Base-by-base conservation (phyloP, 2,797 vertebrate genomes). In the Neomorphus geoffroyi region DNA sequence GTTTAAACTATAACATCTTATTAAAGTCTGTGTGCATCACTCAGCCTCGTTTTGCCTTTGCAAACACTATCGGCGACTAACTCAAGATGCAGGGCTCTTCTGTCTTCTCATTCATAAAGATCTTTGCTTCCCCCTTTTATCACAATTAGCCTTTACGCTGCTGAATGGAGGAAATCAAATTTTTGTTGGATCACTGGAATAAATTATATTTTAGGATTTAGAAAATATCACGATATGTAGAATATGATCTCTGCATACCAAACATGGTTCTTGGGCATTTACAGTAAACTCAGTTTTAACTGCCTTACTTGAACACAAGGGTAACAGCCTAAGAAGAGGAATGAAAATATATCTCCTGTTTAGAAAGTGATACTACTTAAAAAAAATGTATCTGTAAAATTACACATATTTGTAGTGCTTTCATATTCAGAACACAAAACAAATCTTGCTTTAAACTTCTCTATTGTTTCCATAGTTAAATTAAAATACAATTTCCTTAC, bases 21-120 rank as follows among this genome's bases (percentile, higher is more conserved):
- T 35, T 48, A 50, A 75, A 61, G n/a, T 48, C 28, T 53, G 8
- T 58, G 22, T 58, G 30, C 24, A 45, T 62, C 77, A 48, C 21
- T 93, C 51, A 89, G 32, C 41, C 10, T 45, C 9, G 1, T 77
- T 90, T 85, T 70, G 30, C 33, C 35, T 72, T 67, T n/a, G 15
- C 28, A 67, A 93, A 78, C 41, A 73, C 10, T 33, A 41, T 78
- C 39, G 87, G 60, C 26, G 73, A 32, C 45, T 71, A 84, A 74
- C 9, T 74, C 37, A 53, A 77, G 39, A 51, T 56, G n/a, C 0
- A 0, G 9, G 9, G 4, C 3, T 79, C 2, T 46, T 81, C n/a
- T 62, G 2, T 18, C 46, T 37, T 50, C 39, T 70, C 35, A 66
- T 70, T 81, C 51, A 66, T 43, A 39, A 80, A 69, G 7, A 4